These are phyloP conservation scores for Gyrodactylus bullatarudis DNA, from an alignment of 1,140 invertebrate species.

Conservation along the genomic window DNA sequence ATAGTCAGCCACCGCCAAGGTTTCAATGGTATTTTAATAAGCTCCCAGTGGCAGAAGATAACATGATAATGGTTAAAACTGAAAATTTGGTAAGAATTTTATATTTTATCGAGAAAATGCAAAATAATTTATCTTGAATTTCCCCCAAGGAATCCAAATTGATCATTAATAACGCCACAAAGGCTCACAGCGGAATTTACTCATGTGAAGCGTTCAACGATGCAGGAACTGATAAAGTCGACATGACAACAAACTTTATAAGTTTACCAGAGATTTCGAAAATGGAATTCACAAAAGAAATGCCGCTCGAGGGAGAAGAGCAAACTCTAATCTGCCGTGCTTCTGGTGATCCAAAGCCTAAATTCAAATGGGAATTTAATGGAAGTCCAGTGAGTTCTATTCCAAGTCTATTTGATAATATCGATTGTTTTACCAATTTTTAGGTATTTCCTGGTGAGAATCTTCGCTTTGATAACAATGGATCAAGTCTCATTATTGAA, in stretches of 20 bases:
- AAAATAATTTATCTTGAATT: not conserved
- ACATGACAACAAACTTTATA: constrained; percentile 14
- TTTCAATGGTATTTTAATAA: not conserved
- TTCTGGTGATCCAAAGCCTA: constrained; percentile 18
- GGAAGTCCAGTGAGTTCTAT: constrained; percentile 3
- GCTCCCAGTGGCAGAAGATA: not conserved
- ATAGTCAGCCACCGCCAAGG: not conserved
- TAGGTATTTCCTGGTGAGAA: not conserved
- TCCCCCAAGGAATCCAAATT: not conserved
- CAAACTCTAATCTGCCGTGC: constrained; percentile 12
- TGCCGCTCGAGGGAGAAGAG: not conserved
- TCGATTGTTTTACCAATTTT: not conserved
- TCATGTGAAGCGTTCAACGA: constrained; percentile 16
- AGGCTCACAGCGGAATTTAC: constrained; percentile 12
- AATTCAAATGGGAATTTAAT: constrained; percentile 20
- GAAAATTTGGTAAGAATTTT: not conserved
- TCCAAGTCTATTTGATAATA: not conserved
- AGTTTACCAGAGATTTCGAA: not conserved
- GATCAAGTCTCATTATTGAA: not conserved
- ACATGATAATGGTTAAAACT: not conserved
- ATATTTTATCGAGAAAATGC: not conserved
- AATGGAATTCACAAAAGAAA: not conserved
- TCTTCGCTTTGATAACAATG: not conserved
- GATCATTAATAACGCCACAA: not conserved
- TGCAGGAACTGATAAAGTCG: constrained; percentile 13